Evolutionary conservation across 2,797 vertebrate species (phyloP).

Genomic region (Pantherophis vulpinus): DNA sequence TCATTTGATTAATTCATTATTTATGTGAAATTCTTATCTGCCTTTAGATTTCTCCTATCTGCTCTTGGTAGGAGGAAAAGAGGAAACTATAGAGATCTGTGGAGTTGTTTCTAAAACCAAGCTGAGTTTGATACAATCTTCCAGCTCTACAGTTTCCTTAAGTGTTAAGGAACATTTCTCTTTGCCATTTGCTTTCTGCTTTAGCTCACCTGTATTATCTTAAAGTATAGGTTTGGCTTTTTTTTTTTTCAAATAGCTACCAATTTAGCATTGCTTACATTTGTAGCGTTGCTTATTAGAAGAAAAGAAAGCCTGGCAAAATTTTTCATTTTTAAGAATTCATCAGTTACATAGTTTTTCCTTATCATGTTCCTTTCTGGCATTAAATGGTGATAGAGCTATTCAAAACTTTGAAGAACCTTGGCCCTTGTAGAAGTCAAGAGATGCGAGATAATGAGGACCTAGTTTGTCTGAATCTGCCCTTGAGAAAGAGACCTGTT

Average conservation of each 20-base stretch:
- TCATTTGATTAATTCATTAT: too few species aligned
- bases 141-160: not conserved
- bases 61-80: not conserved
- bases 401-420: not conserved
- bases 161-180: not conserved
- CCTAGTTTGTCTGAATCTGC: not conserved
- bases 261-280: constrained; percentile 33
- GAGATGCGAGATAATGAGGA: not conserved
- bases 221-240: constrained; percentile 30
- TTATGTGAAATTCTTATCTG: too few species aligned
- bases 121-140: not conserved
- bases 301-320: constrained; percentile 29
- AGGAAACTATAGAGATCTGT: not conserved
- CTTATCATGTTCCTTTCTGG: not conserved
- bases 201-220: not conserved
- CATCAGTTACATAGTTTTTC: not conserved
- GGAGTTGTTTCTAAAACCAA: not conserved
- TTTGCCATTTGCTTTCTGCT: not conserved
- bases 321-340: constrained; percentile 24
- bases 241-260: constrained; percentile 24
- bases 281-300: constrained; percentile 28
- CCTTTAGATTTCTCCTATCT: not conserved
- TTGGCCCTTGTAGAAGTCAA: not conserved
- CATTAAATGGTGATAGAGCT: not conserved
- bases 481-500: not conserved